These are phyloP conservation scores for Acipenser ruthenus DNA, from an alignment of 2,797 vertebrate genomes.

Conservation along the genomic window DNA sequence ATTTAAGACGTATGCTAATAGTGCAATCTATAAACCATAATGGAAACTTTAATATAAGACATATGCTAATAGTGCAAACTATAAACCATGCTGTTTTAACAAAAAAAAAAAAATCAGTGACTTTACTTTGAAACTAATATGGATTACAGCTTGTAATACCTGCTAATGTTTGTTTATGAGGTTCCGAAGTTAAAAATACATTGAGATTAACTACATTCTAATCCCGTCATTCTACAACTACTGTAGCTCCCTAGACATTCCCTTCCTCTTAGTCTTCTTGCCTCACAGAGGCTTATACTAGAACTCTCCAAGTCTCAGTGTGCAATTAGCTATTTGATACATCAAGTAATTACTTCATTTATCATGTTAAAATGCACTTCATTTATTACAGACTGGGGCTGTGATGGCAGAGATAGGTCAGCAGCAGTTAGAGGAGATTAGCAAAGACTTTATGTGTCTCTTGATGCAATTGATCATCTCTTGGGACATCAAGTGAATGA, in stretches of 20 bases:
- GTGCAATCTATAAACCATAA: too few species aligned
- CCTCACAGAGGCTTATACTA: constrained; percentile 55
- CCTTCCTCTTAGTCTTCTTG: constrained; percentile 47
- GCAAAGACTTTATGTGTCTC: constrained; percentile 55
- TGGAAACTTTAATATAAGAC: too few species aligned
- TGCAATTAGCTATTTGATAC: constrained; percentile 73
- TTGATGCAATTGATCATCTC: constrained; percentile 32
- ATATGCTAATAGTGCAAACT: too few species aligned
- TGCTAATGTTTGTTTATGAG: constrained; percentile 20
- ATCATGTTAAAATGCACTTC: constrained; percentile 68
- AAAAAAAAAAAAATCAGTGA: too few species aligned
- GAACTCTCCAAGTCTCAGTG: constrained; percentile 61
- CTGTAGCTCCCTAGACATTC: constrained; percentile 54
- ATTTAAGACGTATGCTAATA: too few species aligned
- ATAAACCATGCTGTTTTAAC: too few species aligned
- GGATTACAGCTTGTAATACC: constrained; percentile 12
- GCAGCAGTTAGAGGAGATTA: constrained; percentile 71
- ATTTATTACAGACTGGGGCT: constrained; percentile 61
- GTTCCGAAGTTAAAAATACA: constrained; percentile 18
- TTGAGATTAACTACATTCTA: constrained; percentile 33
- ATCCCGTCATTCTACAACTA: constrained; percentile 59
- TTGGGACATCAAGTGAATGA: constrained; percentile 22
- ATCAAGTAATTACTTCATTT: constrained; percentile 84
- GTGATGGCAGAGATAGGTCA: constrained; percentile 67
- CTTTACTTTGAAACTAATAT: not conserved